These are phyloP conservation scores for Metellina segmentata DNA, from an alignment of 2,888 invertebrate species.

Conservation along the genomic window DNA sequence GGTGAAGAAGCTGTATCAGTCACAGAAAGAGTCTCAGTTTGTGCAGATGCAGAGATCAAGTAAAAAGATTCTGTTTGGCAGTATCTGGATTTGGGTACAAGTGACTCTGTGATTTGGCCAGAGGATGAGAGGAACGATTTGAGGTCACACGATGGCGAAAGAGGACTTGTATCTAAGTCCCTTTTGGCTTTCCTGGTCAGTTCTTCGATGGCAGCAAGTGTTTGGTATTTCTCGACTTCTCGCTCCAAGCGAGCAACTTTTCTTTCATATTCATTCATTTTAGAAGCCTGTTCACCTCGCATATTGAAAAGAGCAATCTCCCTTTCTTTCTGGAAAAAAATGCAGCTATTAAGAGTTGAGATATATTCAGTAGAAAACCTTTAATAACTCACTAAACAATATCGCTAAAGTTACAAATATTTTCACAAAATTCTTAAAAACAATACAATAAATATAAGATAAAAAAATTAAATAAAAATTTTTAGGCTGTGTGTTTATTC, in stretches of 20 bases:
- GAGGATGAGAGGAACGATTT: slow-evolving; percentile 61
- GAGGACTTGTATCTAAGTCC: slow-evolving; percentile 82
- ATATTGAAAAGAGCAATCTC: slow-evolving; percentile 78
- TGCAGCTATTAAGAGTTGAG: neutral
- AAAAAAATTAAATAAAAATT: no score
- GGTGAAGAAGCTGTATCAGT: slow-evolving; percentile 67
- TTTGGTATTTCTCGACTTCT: slow-evolving; percentile 85
- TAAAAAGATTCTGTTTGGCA: slow-evolving; percentile 72
- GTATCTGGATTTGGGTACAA: slow-evolving; percentile 57
- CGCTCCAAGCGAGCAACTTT: slow-evolving; percentile 82
- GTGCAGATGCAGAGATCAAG: slow-evolving; percentile 39
- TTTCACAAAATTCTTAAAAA: no score
- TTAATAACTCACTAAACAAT: no score
- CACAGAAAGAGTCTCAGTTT: slow-evolving; percentile 39
- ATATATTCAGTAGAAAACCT: no score
- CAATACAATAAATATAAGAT: no score
- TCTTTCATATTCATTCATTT: slow-evolving; percentile 81
- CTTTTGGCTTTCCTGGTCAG: slow-evolving; percentile 83
- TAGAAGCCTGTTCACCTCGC: slow-evolving; percentile 81
- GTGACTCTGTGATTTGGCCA: slow-evolving; percentile 57
- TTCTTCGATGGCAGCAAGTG: slow-evolving; percentile 84
- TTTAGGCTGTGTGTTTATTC: no score
- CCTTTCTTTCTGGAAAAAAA: slow-evolving; percentile 78
- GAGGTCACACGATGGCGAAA: slow-evolving; percentile 65
- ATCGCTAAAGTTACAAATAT: no score